Conservation (phyloP, 2,888 invertebrate genomes). For the Melinaea marsaeus region DNA sequence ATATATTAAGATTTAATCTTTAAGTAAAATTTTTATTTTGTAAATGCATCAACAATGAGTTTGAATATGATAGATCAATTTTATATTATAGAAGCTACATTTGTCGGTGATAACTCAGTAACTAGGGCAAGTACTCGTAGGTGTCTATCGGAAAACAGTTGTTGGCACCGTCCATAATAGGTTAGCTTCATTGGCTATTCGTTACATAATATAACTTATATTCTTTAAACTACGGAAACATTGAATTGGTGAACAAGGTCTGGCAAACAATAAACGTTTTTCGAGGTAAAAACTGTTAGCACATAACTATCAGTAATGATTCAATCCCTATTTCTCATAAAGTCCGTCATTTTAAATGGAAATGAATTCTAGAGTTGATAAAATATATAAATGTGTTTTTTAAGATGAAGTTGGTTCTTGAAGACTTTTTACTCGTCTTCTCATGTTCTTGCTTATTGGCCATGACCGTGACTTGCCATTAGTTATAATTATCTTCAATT, state of each 20-base stretch:
- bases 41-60: neutral
- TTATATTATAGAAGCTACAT: neutral
- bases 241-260: slow-evolving; percentile 7
- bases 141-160: slow-evolving; percentile 62
- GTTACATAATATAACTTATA: neutral
- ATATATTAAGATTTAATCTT: slow-evolving; percentile 25
- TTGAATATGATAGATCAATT: neutral
- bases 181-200: slow-evolving; percentile 43
- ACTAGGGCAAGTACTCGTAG: slow-evolving; percentile 62
- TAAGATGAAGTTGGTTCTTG: slow-evolving; percentile 8
- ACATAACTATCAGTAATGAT: slow-evolving; percentile 15
- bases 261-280: slow-evolving; percentile 10
- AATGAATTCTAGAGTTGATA: neutral
- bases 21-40: slow-evolving; percentile 9
- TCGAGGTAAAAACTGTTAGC: slow-evolving; percentile 23
- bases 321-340: neutral
- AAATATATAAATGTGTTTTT: neutral
- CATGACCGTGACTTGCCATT: slow-evolving; percentile 75
- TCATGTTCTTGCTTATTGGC: slow-evolving; percentile 73
- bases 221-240: neutral
- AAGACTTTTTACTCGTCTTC: slow-evolving; percentile 61
- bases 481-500: slow-evolving; percentile 76
- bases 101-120: slow-evolving; percentile 68
- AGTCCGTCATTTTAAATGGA: neutral
- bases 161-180: slow-evolving; percentile 68